Conservation (phyloP, 2,888 invertebrate genomes). For the Campopleginae sp. region DNA sequence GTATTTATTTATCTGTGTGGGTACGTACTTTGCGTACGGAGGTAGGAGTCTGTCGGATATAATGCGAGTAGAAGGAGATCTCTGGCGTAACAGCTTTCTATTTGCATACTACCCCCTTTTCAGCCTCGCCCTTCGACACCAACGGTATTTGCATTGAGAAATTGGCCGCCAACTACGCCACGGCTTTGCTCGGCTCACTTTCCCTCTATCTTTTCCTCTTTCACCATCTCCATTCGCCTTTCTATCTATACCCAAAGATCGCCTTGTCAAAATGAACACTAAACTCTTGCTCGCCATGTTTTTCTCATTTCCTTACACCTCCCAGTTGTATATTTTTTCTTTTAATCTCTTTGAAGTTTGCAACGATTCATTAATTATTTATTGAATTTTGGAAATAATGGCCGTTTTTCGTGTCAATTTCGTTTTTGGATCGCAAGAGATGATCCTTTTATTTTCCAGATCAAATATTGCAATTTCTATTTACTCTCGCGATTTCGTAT, state of each 20-base stretch:
- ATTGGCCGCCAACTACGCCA: constrained; percentile 81
- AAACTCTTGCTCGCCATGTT: background rate
- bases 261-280: constrained; percentile 27
- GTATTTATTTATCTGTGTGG: constrained; percentile 31
- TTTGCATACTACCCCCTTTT: constrained; percentile 82
- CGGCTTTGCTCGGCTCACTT: constrained; percentile 71
- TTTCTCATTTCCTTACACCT: constrained; percentile 19
- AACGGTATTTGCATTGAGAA: constrained; percentile 84
- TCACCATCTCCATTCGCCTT: constrained; percentile 32
- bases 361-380: no score
- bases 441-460: no score
- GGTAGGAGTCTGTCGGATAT: constrained; percentile 45
- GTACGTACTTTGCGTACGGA: constrained; percentile 24
- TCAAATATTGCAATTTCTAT: no score
- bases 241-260: constrained; percentile 47
- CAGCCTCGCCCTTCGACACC: constrained; percentile 81
- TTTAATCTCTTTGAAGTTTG: no score
- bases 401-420: no score
- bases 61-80: constrained; percentile 63
- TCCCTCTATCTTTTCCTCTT: constrained; percentile 47
- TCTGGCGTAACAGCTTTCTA: constrained; percentile 82
- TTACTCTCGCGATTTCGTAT: background rate
- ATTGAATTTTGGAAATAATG: no score
- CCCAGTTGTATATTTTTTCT: background rate
- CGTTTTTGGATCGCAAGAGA: no score